Conservation (phyloP, 2,888 invertebrate species). For the Leucozona laternaria region DNA sequence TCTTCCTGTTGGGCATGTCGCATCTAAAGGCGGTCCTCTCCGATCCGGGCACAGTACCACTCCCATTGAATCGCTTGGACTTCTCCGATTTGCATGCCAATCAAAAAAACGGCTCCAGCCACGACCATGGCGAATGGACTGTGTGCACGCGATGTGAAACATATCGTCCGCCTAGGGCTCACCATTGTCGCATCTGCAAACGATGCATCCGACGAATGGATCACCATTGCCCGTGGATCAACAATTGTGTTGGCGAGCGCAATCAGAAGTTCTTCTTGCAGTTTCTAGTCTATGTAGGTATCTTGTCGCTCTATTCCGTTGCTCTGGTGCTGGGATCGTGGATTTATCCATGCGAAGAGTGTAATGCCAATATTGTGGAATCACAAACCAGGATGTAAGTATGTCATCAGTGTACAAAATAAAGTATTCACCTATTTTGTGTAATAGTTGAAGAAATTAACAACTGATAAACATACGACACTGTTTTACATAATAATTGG, state of each 20-base stretch:
- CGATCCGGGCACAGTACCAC: constrained; percentile 95
- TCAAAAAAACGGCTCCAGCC: constrained; percentile 82
- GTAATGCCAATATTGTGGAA: constrained; percentile 87
- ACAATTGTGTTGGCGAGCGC: constrained; percentile 96
- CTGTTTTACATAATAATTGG: neutral
- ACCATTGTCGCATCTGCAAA: constrained; percentile 94
- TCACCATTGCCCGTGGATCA: constrained; percentile 94
- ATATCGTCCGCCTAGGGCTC: constrained; percentile 92
- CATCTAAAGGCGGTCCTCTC: constrained; percentile 94
- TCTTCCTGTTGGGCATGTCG: constrained; percentile 89
- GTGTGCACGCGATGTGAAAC: constrained; percentile 90
- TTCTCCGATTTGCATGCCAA: constrained; percentile 91
- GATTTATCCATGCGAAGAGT: constrained; percentile 88
- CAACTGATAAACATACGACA: neutral
- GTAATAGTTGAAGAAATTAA: neutral
- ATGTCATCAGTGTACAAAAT: constrained; percentile 28
- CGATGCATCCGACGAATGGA: constrained; percentile 87
- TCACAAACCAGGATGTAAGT: constrained; percentile 91
- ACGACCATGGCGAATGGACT: constrained; percentile 89
- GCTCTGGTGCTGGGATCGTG: constrained; percentile 89
- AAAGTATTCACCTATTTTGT: constrained; percentile 26
- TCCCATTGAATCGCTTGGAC: constrained; percentile 89
- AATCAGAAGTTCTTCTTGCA: constrained; percentile 97
- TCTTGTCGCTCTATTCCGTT: constrained; percentile 88
- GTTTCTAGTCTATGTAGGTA: constrained; percentile 92